Base-by-base conservation (phyloP, 2,113 vertebrate species). In the Peromyscus leucopus region DNA sequence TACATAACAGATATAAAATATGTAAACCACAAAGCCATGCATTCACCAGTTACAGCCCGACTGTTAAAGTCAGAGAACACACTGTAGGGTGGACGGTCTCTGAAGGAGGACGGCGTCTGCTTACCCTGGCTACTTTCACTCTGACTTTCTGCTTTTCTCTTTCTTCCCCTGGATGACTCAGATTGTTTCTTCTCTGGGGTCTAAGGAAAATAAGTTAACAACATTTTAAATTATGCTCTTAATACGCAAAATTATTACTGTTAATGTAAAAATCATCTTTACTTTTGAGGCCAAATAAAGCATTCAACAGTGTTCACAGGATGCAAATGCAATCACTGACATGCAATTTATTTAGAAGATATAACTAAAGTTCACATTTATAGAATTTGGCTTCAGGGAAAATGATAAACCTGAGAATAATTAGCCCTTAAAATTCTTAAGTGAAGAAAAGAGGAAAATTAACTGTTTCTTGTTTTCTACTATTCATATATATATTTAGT, bases 101-200 rank as follows among this genome's bases (percentile, higher is more conserved):
- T 79, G 33, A 94, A 95, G 69, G 48, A n/a, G 91, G 36, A 86
- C 59, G 90, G 46, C 92, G 26, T 39, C 80, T 48, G 46, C 98
- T 98, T 98, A 99, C 99, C 99, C 99, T 99, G 99, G 98, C 99
- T 99, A 98, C 99, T 99, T 99, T 99, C 99, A 98, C 99, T 99
- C 98, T 99, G 99, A 98, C 98, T 99, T 97, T 99, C 99, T 93
- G 99, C 99, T 99, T 99, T 99, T 98, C 99, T 99, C 98, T 99
- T 99, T 98, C 99, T 99, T 98, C 99, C 99, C 98, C 99, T 99
- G 42, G 99, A 99, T 97, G 99, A 99, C 97, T 99, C 99, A 8
- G 99, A 99, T 96, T 99, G 99, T 98, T 99, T 99, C 98, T 99
- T 99, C 98, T 99, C 99, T 92, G 99, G 99, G 92, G 99, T 99